Evolutionary conservation across 2,797 vertebrate genomes (phyloP).

Genomic region (Pelobates cultripes): DNA sequence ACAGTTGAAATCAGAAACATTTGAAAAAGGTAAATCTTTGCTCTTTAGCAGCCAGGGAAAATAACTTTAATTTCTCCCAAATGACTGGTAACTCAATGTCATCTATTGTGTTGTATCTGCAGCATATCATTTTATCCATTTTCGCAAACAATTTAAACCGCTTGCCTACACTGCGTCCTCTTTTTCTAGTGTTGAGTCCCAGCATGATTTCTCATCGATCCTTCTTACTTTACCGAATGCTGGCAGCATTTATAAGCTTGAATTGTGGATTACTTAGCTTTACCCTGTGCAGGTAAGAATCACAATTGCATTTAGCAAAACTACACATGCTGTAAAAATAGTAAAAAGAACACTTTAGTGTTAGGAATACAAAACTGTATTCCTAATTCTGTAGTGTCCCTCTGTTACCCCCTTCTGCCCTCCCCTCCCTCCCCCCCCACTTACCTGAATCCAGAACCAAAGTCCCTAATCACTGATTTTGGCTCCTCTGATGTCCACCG

Average conservation of each 20-base stretch:
- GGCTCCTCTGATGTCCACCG: too few species aligned
- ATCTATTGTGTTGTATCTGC: conserved; percentile 30
- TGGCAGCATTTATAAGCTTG: neutral
- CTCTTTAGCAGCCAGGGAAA: conserved; percentile 12
- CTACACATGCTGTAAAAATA: too few species aligned
- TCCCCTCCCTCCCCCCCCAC: too few species aligned
- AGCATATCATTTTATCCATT: conserved; percentile 36
- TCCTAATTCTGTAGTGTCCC: too few species aligned
- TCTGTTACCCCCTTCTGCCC: too few species aligned
- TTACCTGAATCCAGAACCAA: too few species aligned
- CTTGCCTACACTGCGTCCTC: neutral
- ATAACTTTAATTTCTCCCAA: conserved; percentile 12
- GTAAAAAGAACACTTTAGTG: too few species aligned
- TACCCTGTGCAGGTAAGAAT: neutral
- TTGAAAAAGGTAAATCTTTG: conserved; percentile 16
- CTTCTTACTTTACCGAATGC: neutral
- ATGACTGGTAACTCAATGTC: conserved; percentile 16
- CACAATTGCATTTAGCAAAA: neutral
- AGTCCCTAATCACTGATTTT: too few species aligned
- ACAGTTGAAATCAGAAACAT: neutral
- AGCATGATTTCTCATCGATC: neutral
- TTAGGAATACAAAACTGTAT: too few species aligned
- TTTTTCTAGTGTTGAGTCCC: neutral
- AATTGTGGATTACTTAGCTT: neutral
- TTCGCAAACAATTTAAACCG: conserved; percentile 27